Conservation (phyloP, 2,113 vertebrate genomes). For the Onychorhynchus coronatus region DNA sequence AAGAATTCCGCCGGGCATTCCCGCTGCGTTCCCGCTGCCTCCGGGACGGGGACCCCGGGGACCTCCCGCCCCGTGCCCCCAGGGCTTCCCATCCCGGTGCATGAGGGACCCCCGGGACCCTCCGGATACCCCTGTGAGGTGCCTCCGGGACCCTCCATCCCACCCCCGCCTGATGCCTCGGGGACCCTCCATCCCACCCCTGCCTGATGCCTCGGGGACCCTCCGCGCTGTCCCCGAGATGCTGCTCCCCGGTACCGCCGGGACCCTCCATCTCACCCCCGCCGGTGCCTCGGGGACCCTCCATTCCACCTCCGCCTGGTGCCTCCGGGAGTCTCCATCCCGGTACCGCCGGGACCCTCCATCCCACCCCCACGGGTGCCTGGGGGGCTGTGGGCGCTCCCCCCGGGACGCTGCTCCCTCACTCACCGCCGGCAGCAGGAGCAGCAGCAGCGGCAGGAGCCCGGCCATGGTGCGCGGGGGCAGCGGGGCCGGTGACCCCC, state of each 20-base stretch:
- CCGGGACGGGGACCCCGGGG: not conserved
- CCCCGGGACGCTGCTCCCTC: not conserved
- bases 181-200: not conserved
- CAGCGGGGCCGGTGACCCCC: not conserved
- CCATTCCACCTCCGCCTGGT: too few species aligned
- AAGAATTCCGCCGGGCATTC: not conserved
- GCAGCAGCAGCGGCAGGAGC: constrained; percentile 26
- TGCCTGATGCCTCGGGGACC: too few species aligned
- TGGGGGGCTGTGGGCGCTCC: not conserved
- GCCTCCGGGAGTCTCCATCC: not conserved
- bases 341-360: not conserved
- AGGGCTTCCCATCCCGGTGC: not conserved
- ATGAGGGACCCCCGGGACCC: not conserved
- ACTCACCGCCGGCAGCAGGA: constrained; percentile 39
- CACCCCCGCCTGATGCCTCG: not conserved
- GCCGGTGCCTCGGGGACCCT: not conserved
- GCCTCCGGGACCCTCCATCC: not conserved
- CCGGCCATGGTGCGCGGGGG: constrained; percentile 26
- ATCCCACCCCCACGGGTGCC: not conserved
- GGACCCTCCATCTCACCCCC: not conserved
- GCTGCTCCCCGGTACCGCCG: too few species aligned
- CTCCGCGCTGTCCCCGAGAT: too few species aligned
- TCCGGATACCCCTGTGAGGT: not conserved
- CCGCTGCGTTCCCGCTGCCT: too few species aligned
- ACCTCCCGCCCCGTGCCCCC: not conserved